Percentiles rank a stretch among this genome's conserved stretches.
Evolutionary conservation across 1,140 invertebrate genomes (phyloP).

Genomic region (Brachionus paranguensis): DNA sequence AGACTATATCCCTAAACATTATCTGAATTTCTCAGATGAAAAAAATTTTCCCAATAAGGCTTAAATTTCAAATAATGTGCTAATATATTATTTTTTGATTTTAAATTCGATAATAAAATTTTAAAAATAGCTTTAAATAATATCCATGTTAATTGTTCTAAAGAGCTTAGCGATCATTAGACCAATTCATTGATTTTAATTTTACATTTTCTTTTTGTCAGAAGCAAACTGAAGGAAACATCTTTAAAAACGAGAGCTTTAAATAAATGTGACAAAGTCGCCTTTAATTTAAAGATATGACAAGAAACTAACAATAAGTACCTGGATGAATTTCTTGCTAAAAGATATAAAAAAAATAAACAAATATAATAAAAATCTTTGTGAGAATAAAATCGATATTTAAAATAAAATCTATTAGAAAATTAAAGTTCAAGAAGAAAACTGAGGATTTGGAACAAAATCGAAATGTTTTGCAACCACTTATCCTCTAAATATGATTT

Average conservation of each 20-base stretch:
- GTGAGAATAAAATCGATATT: neutral
- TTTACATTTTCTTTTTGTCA: too few relatives aligned
- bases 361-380: neutral
- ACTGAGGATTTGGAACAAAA: neutral
- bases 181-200: too few relatives aligned
- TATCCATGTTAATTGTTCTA: too few relatives aligned
- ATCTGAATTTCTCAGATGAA: neutral
- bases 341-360: neutral
- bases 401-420: neutral
- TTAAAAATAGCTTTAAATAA: too few relatives aligned
- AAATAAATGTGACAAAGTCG: neutral
- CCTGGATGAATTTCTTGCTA: neutral
- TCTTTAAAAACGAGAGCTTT: neutral
- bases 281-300: neutral
- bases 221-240: neutral
- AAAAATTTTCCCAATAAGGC: neutral
- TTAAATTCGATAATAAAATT: too few relatives aligned
- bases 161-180: too few relatives aligned
- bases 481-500: neutral
- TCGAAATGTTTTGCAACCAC: neutral
- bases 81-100: neutral
- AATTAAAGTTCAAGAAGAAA: neutral
- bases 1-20: neutral
- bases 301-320: neutral
- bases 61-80: neutral